phyloP scores from a whole-genome alignment of 2,888 invertebrate genomes.

The Parascotia fuliginaria region DNA sequence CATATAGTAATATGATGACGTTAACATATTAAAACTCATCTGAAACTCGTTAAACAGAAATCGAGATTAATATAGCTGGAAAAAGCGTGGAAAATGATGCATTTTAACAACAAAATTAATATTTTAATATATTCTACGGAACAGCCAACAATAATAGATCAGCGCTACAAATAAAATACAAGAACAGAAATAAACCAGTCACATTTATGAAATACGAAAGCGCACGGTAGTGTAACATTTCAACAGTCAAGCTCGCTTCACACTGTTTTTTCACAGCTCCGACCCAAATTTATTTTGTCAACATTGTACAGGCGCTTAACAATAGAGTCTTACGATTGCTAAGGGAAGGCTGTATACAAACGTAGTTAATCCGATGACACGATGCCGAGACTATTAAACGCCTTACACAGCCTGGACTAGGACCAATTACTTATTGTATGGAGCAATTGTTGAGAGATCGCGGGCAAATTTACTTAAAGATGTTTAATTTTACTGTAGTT shows the following conservation, averaged over 20 bases:
- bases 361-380: slow-evolving; percentile 58
- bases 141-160: too few species aligned
- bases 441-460: slow-evolving; percentile 15
- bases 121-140: too few species aligned
- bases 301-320: slow-evolving; percentile 31
- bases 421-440: slow-evolving; percentile 46
- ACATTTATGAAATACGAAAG: neutral
- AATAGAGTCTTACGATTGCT: slow-evolving; percentile 18
- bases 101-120: neutral
- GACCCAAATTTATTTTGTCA: slow-evolving; percentile 38
- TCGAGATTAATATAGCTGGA: too few species aligned
- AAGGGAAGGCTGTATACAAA: slow-evolving; percentile 31
- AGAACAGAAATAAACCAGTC: neutral
- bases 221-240: slow-evolving; percentile 16
- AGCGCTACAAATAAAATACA: neutral
- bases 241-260: slow-evolving; percentile 14
- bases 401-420: slow-evolving; percentile 44
- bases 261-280: slow-evolving; percentile 8
- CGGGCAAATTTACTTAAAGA: slow-evolving; percentile 5
- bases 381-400: slow-evolving; percentile 55
- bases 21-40: too few species aligned
- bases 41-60: too few species aligned
- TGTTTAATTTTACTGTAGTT: neutral
- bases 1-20: too few species aligned
- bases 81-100: too few species aligned